Percentiles rank a stretch among this genome's conserved stretches.
Evolutionary conservation across 2,797 vertebrate species (phyloP).

Genomic region (Malacoctenus gilli): DNA sequence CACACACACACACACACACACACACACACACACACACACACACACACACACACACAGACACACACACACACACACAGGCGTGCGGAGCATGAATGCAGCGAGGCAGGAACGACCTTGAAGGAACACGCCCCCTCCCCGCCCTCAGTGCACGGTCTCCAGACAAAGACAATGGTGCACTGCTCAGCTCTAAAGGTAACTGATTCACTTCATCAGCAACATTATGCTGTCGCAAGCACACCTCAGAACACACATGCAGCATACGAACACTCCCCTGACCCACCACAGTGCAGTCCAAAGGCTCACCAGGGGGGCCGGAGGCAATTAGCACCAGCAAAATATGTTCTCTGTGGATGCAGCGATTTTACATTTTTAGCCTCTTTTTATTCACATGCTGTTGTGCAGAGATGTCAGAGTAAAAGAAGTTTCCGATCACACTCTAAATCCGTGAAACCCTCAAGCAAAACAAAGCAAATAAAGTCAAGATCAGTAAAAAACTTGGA

Average conservation of each 20-base stretch:
- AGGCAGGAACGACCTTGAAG: constrained; percentile 70
- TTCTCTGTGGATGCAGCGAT: constrained; percentile 48
- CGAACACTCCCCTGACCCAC: neutral
- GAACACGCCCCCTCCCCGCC: constrained; percentile 43
- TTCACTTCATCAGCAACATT: constrained; percentile 69
- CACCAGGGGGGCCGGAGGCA: constrained; percentile 48
- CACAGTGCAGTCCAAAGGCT: constrained; percentile 31
- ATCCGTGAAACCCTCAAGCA: too few species aligned
- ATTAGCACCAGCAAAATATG: constrained; percentile 48
- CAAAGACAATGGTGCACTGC: constrained; percentile 71
- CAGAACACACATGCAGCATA: neutral
- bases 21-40: too few species aligned
- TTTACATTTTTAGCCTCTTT: constrained; percentile 21
- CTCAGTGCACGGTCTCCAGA: constrained; percentile 58
- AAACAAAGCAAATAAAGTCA: too few species aligned
- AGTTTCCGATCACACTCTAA: too few species aligned
- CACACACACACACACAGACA: too few species aligned
- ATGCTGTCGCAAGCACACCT: neutral
- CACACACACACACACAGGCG: too few species aligned
- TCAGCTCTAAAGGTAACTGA: constrained; percentile 57
- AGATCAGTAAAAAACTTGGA: too few species aligned
- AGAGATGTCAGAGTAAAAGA: constrained; percentile 19
- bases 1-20: constrained; percentile 3
- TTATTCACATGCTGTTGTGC: constrained; percentile 8
- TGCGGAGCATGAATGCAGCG: constrained; percentile 36